Evolutionary conservation across 1,140 invertebrate genomes (phyloP).

Genomic region (Oedothorax gibbosus): DNA sequence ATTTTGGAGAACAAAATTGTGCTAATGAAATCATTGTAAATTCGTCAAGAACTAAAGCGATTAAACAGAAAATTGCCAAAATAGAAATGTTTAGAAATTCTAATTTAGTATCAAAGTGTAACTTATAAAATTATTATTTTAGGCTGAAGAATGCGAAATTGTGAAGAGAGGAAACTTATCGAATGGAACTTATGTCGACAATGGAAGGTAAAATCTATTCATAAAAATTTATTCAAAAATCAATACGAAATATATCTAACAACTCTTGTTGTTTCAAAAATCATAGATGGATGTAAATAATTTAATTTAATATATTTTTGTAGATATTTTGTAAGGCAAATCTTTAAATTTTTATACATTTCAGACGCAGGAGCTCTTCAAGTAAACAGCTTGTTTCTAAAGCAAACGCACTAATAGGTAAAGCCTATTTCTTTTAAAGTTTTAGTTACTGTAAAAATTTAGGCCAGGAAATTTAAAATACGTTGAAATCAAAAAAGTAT

Average conservation of each 20-base stretch:
- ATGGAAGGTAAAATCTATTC: constrained; percentile 5
- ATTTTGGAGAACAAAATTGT: too few relatives aligned
- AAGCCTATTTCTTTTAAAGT: background rate
- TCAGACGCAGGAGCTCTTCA: constrained; percentile 26
- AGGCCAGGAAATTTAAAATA: too few relatives aligned
- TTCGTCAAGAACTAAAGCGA: too few relatives aligned
- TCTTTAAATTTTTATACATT: too few relatives aligned
- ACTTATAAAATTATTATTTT: background rate
- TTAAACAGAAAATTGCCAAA: too few relatives aligned
- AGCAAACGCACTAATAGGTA: constrained; percentile 52
- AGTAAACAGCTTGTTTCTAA: constrained; percentile 20
- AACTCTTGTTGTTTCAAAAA: background rate
- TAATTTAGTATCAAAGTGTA: too few relatives aligned
- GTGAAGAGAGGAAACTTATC: constrained; percentile 26
- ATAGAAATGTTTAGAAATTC: too few relatives aligned
- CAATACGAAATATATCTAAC: background rate
- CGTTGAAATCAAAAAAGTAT: too few relatives aligned
- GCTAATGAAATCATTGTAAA: too few relatives aligned
- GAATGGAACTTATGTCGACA: constrained; percentile 50
- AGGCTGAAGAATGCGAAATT: constrained; percentile 54
- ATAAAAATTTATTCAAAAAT: background rate
- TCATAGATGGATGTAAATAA: background rate
- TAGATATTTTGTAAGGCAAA: background rate
- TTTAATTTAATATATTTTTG: background rate
- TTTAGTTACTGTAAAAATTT: background rate